Evolutionary conservation across 2,888 invertebrate species (phyloP), one percentile per base, ranked within the genome.

Genomic region (Acanthosoma haemorrhoidale): DNA sequence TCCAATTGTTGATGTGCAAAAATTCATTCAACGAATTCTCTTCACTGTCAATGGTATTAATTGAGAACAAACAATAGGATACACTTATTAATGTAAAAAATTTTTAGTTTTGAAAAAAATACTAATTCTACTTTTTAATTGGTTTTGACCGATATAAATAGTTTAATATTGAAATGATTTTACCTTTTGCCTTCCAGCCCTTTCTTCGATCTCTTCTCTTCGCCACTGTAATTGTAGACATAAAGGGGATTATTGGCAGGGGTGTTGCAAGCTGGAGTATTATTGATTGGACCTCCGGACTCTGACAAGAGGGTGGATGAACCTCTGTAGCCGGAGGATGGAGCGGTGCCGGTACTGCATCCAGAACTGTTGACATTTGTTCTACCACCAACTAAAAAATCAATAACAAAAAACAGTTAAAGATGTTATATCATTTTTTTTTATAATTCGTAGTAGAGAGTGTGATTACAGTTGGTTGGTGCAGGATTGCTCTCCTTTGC

Each of bases 241-340:
- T 91, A 92, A 73, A 92, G 81, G 1, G 89, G 89, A 79, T 89
- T 88, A 21, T 58, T 43, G 75, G 84, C 83, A 80, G 84, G 85
- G 18, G 84, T 82, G 75, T 83, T 78, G 71, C 85, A 83, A 36
- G 84, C 84, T 8, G 86, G 87, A 75, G 41, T 64, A 87, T 87
- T 75, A 5, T 39, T 29, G 25, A 25, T 51, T 16, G 70, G 61
- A 16, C 88, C 86, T 15, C 85, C 84, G 25, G 91, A 91, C 75
- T 91, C 91, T 5, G 89, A 86, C 8, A 91, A 81, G 80, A 92
- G 87, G 1, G 92, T 92, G 0, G 92, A 92, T 0, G 92, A 92
- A 38, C 93, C 92, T 73, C 93, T 84, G 77, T 91, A 93, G 2
- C 93, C 93, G 13, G 92, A 92, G 60, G 92, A 92, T 6, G 91